Base-by-base conservation (phyloP, 2,888 invertebrate species). In the Noctua comes region DNA sequence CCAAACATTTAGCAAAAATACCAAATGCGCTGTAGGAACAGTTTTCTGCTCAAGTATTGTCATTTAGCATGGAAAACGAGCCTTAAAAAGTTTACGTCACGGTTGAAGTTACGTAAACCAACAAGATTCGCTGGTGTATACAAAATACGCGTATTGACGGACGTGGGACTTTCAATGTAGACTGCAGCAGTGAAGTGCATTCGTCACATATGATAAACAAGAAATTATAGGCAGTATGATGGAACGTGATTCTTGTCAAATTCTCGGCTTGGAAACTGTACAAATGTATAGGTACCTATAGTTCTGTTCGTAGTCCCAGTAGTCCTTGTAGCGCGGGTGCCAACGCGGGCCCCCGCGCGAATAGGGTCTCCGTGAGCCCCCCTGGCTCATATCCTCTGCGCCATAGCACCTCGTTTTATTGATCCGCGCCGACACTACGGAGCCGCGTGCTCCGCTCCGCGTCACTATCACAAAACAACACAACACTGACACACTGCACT, bases 261-360 rank as follows among this genome's bases (percentile, higher is more conserved):
- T 79, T 40, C 71, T 36, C 24, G n/a, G 62, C 82, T 79, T n/a
- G 73, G 54, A 74, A 72, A 77, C 1, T 73, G 16, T 66, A 46
- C 16, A 51, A 72, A 70, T 59, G 77, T 76, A 43, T 73, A 69
- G 24, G 73, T 86, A 92, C 96, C 96, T 97, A 91, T 96, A 97
- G 88, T 96, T 96, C 80, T 97, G 96, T 79, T 97, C 97, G 93
- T 96, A 96, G 87, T 96, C 97, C 96, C 96, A 97, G 91, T 96
- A 97, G 82, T 97, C 97, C 93, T 97, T 97, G 94, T 97, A 97
- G 76, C 96, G 96, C 90, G 96, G 96, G 92, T 96, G 96, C 96
- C 96, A 97, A 69, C 96, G 94, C 76, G 95, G 96, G 88, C 96
- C 96, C 91, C 96, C 96, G 89, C 96, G 96, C 84, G 96, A 96